Percentiles rank a stretch among this genome's conserved stretches.
These are phyloP conservation scores for Panagrolaimus sp. DNA, from an alignment of 1,140 invertebrate genomes.

Conservation along the genomic window DNA sequence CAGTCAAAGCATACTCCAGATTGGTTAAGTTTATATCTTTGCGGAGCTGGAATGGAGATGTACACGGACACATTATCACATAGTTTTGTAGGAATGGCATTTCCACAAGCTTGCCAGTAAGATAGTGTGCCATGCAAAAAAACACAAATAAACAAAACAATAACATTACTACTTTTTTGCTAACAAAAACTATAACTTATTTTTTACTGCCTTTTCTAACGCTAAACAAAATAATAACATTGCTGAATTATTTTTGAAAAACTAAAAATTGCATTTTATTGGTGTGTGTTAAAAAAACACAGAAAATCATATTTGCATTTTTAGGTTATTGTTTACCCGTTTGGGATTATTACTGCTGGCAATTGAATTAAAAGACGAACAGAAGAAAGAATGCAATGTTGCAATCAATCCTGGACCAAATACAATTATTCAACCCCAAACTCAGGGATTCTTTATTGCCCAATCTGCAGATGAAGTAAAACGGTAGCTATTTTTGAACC, in stretches of 20 bases:
- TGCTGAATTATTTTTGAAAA: constrained; percentile 3
- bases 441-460: constrained; percentile 99
- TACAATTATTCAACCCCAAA: constrained; percentile 87
- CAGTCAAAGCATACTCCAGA: constrained; percentile 49
- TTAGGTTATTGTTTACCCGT: constrained; percentile 96
- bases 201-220: neutral
- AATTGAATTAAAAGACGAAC: constrained; percentile 90
- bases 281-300: neutral
- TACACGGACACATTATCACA: constrained; percentile 44
- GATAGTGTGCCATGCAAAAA: constrained; percentile 60
- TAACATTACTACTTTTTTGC: no score
- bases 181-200: no score
- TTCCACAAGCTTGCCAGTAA: constrained; percentile 76
- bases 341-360: constrained; percentile 90
- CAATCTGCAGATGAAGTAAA: constrained; percentile 99
- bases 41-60: constrained; percentile 83
- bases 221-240: constrained; percentile 4
- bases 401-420: constrained; percentile 95
- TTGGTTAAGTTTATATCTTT: constrained; percentile 99
- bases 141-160: no score
- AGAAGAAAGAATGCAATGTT: constrained; percentile 89
- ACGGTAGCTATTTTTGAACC: constrained; percentile 68
- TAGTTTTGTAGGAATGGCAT: constrained; percentile 76
- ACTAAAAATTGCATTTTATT: neutral
- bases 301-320: constrained; percentile 27